A percentile compares a stretch with the other conserved stretches of the same genome.
Evolutionary conservation across 2,888 invertebrate species (phyloP).

Genomic region (Pristionchus japonicus): DNA sequence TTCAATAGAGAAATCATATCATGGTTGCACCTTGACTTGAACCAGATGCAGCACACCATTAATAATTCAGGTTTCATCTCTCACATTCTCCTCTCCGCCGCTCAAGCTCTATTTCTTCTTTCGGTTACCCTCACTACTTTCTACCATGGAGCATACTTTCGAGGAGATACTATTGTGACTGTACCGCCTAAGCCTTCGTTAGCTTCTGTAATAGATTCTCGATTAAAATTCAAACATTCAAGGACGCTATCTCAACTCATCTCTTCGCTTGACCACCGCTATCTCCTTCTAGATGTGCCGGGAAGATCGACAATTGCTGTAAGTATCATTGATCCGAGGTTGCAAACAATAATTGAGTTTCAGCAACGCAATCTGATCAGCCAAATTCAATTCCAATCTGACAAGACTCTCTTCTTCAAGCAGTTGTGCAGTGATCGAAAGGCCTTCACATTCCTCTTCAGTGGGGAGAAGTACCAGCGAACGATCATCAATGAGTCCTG

Average conservation of each 20-base stretch:
- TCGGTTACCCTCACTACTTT: background rate
- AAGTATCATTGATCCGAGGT: too few relatives aligned
- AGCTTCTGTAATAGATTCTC: too few relatives aligned
- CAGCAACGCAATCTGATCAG: background rate
- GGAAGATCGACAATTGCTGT: background rate
- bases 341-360: background rate
- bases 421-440: background rate
- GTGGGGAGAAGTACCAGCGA: background rate
- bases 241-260: background rate
- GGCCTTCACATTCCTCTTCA: background rate
- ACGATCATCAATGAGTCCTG: background rate
- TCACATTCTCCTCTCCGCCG: background rate
- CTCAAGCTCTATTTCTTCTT: background rate
- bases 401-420: background rate
- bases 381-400: background rate
- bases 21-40: background rate
- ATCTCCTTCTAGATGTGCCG: background rate
- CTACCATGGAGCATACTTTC: slow-evolving; percentile 1
- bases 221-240: too few relatives aligned
- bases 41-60: too few relatives aligned
- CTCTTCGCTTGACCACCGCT: background rate
- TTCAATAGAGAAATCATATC: too few relatives aligned
- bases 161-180: background rate
- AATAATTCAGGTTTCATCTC: background rate
- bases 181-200: background rate